Conservation (phyloP, 2,888 invertebrate genomes). For the Phaedon cochleariae region DNA sequence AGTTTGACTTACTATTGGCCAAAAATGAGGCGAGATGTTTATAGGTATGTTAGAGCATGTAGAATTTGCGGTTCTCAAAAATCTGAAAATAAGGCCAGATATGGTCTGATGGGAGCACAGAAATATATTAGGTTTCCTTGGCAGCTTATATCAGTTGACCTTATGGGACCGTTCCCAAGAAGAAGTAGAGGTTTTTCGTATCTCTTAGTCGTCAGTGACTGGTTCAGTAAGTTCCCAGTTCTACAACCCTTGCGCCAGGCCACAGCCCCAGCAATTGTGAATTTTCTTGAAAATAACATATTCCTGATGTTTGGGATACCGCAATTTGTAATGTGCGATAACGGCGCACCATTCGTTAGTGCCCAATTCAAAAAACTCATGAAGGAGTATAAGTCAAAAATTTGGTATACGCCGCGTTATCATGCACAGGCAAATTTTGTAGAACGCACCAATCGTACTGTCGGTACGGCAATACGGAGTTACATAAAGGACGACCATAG, state of each 20-base stretch:
- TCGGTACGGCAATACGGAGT: slow-evolving; percentile 43
- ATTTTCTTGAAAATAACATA: slow-evolving; percentile 24
- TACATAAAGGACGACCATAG: slow-evolving; percentile 15
- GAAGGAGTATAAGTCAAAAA: slow-evolving; percentile 22
- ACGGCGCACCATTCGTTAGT: slow-evolving; percentile 28
- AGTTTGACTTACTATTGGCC: too few relatives aligned
- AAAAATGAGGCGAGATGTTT: too few relatives aligned
- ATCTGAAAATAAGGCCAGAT: too few relatives aligned
- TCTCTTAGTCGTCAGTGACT: slow-evolving; percentile 29
- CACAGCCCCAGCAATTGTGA: slow-evolving; percentile 13
- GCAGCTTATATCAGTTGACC: background rate
- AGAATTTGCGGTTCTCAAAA: too few relatives aligned
- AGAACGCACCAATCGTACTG: slow-evolving; percentile 48
- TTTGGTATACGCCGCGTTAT: slow-evolving; percentile 39
- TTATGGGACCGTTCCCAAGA: slow-evolving; percentile 30
- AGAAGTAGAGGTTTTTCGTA: slow-evolving; percentile 24
- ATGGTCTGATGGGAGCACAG: background rate
- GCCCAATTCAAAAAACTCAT: slow-evolving; percentile 15
- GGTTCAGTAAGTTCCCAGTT: slow-evolving; percentile 19
- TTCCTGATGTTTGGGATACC: slow-evolving; percentile 31
- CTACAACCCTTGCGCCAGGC: slow-evolving; percentile 22
- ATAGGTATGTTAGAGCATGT: too few relatives aligned
- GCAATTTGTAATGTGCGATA: slow-evolving; percentile 33
- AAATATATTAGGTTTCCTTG: background rate
- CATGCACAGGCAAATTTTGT: slow-evolving; percentile 52